These are phyloP conservation scores for Atrichornis clamosus DNA, from an alignment of 2,113 vertebrate genomes.

Conservation along the genomic window DNA sequence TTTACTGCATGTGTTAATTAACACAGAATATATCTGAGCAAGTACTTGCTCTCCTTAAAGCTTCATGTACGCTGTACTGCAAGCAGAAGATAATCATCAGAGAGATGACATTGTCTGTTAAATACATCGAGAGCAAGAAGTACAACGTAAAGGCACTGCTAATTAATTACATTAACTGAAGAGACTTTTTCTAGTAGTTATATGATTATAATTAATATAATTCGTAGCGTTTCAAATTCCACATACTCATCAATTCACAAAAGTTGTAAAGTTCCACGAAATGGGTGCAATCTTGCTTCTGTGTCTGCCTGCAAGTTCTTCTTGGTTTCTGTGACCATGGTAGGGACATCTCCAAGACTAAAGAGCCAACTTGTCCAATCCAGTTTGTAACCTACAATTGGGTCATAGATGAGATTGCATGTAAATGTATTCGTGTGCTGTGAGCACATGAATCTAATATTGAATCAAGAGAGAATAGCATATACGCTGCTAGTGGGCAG, in stretches of 20 bases:
- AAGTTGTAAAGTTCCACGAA: neutral
- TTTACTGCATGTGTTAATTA: neutral
- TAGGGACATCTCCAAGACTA: neutral
- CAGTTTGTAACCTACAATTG: neutral
- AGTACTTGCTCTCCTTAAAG: neutral
- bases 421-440: neutral
- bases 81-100: neutral
- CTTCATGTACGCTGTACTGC: neutral
- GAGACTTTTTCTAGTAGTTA: neutral
- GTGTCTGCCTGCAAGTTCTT: neutral
- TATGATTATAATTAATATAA: neutral
- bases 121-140: neutral
- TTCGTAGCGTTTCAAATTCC: neutral
- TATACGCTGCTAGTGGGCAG: neutral
- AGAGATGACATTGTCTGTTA: neutral
- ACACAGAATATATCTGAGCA: neutral
- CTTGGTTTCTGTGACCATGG: neutral
- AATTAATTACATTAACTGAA: neutral
- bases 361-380: neutral
- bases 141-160: neutral
- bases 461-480: neutral
- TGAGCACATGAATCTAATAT: neutral
- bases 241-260: neutral
- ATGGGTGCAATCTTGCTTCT: neutral
- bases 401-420: neutral